These are phyloP conservation scores for Parazoanthus darwini DNA, from an alignment of 92 coral and sea anemone species.

Conservation along the genomic window DNA sequence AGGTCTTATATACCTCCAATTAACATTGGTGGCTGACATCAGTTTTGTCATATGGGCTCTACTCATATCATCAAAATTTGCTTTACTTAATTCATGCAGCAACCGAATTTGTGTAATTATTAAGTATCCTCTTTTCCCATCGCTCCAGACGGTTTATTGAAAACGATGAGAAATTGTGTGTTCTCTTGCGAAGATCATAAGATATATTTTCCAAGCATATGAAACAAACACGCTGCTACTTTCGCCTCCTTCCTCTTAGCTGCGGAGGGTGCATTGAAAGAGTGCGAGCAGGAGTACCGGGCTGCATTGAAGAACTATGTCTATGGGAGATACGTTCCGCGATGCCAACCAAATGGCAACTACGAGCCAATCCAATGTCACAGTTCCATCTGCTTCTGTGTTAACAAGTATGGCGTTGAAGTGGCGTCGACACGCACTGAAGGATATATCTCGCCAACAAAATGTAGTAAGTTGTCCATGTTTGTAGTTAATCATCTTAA, in stretches of 20 bases:
- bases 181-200: no score
- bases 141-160: no score
- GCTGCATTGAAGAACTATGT: constrained; percentile 68
- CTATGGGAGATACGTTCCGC: constrained; percentile 78
- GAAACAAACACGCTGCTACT: not conserved
- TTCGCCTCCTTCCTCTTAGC: not conserved
- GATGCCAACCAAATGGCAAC: constrained; percentile 75
- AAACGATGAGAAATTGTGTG: no score
- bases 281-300: constrained; percentile 69
- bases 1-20: not conserved
- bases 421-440: constrained; percentile 71
- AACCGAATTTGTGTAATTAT: no score
- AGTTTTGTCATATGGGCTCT: not conserved
- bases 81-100: no score
- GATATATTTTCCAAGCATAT: not conserved
- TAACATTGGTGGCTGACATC: not conserved
- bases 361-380: constrained; percentile 84
- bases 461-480: constrained; percentile 9
- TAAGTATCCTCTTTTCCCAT: no score
- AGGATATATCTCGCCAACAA: constrained; percentile 69
- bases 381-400: constrained; percentile 84
- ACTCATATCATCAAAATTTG: not conserved
- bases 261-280: constrained; percentile 43
- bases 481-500: not conserved
- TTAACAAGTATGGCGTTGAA: constrained; percentile 72